Conservation (phyloP, 1,140 invertebrate genomes). For the Bursaphelenchus mucronatus region DNA sequence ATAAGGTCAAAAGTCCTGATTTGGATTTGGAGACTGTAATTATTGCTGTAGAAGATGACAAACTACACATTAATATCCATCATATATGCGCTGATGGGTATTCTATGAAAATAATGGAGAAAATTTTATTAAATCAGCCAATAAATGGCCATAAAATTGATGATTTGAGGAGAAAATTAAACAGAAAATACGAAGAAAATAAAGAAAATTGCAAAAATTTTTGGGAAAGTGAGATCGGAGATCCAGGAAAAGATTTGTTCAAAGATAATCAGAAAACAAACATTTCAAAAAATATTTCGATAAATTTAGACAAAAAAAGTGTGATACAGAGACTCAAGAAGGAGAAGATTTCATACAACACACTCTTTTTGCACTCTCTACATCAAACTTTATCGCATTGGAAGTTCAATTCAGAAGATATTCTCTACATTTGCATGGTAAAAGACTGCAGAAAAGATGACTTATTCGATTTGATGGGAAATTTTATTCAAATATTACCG, state of each 20-base stretch:
- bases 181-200: slow-evolving; percentile 9
- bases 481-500: no score
- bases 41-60: neutral
- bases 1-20: slow-evolving; percentile 1
- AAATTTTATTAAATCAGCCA: slow-evolving; percentile 2
- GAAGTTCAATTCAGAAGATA: slow-evolving; percentile 7
- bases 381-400: neutral
- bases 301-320: no score
- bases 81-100: slow-evolving; percentile 25
- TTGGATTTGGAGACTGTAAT: slow-evolving; percentile 6
- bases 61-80: slow-evolving; percentile 16
- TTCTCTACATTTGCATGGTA: slow-evolving; percentile 21
- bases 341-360: neutral
- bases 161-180: slow-evolving; percentile 15
- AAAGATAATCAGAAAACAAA: neutral
- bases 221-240: slow-evolving; percentile 16
- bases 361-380: slow-evolving; percentile 1
- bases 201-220: neutral
- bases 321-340: slow-evolving; percentile 1
- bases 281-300: no score
- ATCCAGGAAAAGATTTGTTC: neutral
- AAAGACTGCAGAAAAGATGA: slow-evolving; percentile 25
- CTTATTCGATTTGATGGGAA: neutral
- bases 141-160: neutral
- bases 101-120: slow-evolving; percentile 32